Conservation (phyloP, 1,140 invertebrate genomes). For the Lucilia cuprina region DNA sequence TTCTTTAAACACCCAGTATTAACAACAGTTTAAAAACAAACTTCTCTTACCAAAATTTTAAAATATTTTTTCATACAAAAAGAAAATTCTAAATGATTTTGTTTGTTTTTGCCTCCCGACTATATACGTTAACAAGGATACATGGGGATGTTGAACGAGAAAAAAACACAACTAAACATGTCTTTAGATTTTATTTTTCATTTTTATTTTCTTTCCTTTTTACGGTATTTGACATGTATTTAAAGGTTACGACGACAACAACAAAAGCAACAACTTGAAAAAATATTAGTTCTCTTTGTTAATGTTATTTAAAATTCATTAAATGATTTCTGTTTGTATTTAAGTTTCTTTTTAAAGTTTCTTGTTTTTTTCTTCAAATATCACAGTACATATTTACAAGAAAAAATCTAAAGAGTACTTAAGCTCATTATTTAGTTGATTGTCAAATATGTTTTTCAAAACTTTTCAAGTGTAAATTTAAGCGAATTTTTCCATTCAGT, state of each 20-base stretch:
- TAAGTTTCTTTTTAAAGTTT: not conserved
- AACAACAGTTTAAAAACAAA: not conserved
- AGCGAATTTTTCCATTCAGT: not conserved
- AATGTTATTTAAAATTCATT: not conserved
- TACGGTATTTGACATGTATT: not conserved
- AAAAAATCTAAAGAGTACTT: not conserved
- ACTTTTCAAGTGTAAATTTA: not conserved
- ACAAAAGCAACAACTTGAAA: not conserved
- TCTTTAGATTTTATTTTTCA: not conserved
- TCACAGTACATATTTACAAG: not conserved
- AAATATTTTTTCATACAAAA: not conserved
- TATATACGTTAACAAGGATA: no score
- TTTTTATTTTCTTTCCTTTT: not conserved
- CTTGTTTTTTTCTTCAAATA: not conserved
- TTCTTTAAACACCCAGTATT: no score
- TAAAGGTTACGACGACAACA: not conserved
- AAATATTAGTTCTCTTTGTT: not conserved
- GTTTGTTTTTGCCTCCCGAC: no score
- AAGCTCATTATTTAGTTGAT: conserved; percentile 2
- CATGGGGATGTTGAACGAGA: no score
- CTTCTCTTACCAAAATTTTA: not conserved
- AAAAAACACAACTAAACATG: not conserved
- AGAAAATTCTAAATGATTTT: not conserved
- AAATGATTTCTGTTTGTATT: not conserved
- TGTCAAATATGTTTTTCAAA: not conserved